Percentiles rank a stretch among this genome's conserved stretches.
phyloP scores from a whole-genome alignment of 2,888 invertebrate species.

The Coelinius sp. region DNA sequence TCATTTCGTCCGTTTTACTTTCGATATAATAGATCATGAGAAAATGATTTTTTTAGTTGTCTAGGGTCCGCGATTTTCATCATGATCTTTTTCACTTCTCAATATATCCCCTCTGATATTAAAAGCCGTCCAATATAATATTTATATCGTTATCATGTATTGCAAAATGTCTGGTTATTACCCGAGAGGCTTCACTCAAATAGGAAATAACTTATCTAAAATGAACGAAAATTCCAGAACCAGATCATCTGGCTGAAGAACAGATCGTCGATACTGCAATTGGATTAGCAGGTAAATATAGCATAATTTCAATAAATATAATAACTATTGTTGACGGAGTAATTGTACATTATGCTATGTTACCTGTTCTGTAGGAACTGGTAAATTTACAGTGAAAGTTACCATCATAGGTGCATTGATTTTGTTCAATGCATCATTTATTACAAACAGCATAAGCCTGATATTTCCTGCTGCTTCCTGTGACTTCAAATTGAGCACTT shows the following conservation, averaged over 20 bases:
- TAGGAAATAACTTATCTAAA: too few species aligned
- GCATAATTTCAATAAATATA: background rate
- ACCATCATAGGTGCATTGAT: conserved; percentile 84
- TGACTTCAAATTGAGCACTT: conserved; percentile 84
- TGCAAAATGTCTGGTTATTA: too few species aligned
- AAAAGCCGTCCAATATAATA: too few species aligned
- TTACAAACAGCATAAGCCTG: conserved; percentile 85
- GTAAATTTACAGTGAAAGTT: conserved; percentile 84
- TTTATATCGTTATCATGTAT: too few species aligned
- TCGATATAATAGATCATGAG: too few species aligned
- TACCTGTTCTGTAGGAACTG: conserved; percentile 79
- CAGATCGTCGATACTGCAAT: background rate
- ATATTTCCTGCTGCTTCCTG: conserved; percentile 87
- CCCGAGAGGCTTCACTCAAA: too few species aligned
- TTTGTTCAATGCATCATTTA: conserved; percentile 87
- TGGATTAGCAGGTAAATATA: background rate
- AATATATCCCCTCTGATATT: too few species aligned
- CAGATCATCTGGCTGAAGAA: background rate
- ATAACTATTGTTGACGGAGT: background rate
- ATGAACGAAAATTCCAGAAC: background rate
- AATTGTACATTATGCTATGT: background rate
- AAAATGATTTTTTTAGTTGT: too few species aligned
- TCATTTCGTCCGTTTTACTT: too few species aligned
- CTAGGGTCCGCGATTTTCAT: too few species aligned
- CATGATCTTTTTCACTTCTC: background rate